phyloP scores from a whole-genome alignment of 2,113 vertebrate genomes.

The Salminus brasiliensis region DNA sequence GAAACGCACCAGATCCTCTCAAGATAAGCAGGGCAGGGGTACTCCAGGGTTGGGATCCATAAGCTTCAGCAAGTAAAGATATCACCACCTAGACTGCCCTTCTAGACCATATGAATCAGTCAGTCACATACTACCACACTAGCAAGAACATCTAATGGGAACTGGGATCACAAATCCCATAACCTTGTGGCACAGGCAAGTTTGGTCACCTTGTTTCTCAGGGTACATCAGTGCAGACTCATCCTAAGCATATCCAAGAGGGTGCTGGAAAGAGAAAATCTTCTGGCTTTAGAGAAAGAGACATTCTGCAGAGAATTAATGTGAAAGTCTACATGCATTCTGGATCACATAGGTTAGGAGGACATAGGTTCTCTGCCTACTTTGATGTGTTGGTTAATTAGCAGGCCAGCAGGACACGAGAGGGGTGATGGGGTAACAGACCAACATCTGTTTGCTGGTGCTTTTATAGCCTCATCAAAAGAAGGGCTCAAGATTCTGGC shows the following conservation, averaged over 20 bases:
- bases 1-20: no score
- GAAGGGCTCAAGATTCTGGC: conserved; percentile 37
- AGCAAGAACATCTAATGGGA: not conserved
- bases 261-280: not conserved
- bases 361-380: conserved; percentile 27
- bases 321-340: conserved; percentile 29
- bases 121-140: not conserved
- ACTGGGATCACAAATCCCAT: not conserved
- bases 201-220: not conserved
- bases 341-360: conserved; percentile 38
- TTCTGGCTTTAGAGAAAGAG: not conserved
- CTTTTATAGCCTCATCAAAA: conserved; percentile 72
- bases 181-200: not conserved
- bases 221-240: not conserved
- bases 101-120: not conserved
- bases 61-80: not conserved
- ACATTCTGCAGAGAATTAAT: conserved; percentile 27
- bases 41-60: not conserved
- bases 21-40: not conserved
- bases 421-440: conserved; percentile 43
- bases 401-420: conserved; percentile 53
- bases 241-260: not conserved
- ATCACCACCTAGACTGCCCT: not conserved
- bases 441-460: conserved; percentile 59
- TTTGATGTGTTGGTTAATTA: conserved; percentile 68